Evolutionary conservation across 2,113 vertebrate species (phyloP).

Genomic region (Leptocoma aspasia): DNA sequence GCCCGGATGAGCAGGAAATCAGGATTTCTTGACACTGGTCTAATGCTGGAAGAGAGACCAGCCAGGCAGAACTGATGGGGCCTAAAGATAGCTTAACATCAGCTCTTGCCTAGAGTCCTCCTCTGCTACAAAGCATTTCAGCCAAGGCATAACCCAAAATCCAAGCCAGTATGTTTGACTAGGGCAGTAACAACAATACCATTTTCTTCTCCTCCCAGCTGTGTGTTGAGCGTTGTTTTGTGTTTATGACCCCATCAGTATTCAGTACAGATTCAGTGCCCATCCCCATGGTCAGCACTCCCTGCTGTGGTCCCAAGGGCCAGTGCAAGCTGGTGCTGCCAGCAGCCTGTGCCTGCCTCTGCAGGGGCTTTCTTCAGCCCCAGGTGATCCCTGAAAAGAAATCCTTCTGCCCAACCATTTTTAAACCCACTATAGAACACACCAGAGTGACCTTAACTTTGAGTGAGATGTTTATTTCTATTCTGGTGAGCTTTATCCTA

Average conservation of each 20-base stretch:
- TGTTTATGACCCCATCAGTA: not conserved
- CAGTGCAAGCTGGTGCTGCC: accelerated
- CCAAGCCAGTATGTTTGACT: not conserved
- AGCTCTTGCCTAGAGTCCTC: not conserved
- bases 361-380: not conserved
- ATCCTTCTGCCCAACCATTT: not conserved
- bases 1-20: not conserved
- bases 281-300: accelerated
- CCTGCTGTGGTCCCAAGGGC: not conserved
- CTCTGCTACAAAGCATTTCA: not conserved
- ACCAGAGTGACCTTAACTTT: not conserved
- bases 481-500: not conserved
- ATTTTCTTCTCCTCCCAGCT: not conserved
- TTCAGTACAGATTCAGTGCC: accelerated
- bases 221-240: accelerated
- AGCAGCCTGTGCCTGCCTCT: not conserved
- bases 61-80: not conserved
- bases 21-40: not conserved
- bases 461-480: not conserved
- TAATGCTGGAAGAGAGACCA: not conserved
- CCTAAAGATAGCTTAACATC: not conserved
- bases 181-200: not conserved
- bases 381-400: not conserved
- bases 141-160: not conserved
- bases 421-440: not conserved